A percentile compares a stretch with the other conserved stretches of the same genome.
phyloP scores from a whole-genome alignment of 1,140 invertebrate genomes.

The Drosophila sp. region DNA sequence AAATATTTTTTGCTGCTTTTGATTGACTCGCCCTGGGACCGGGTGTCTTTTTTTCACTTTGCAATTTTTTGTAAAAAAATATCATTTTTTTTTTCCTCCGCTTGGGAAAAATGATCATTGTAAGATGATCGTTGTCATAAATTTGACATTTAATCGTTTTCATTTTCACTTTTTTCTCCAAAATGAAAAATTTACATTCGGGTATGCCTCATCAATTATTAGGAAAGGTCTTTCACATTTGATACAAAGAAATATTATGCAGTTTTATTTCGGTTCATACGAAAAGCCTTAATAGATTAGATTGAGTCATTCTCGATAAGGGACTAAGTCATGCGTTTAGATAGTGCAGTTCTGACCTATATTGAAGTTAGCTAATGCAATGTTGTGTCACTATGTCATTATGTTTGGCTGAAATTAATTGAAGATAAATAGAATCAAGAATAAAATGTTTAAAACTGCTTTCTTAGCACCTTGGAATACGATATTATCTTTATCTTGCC shows the following conservation, averaged over 20 bases:
- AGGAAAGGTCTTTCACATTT: not conserved
- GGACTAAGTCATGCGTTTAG: not conserved
- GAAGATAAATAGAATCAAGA: too few relatives aligned
- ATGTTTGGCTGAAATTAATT: not conserved
- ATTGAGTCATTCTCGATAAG: not conserved
- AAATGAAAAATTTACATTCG: constrained; percentile 32
- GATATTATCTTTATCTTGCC: too few relatives aligned
- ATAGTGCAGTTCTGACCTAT: constrained; percentile 5
- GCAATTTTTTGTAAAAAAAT: constrained; percentile 47
- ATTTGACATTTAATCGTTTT: constrained; percentile 77
- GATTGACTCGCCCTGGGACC: constrained; percentile 65
- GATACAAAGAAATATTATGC: not conserved
- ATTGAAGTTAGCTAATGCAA: not conserved
- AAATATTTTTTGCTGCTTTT: constrained; percentile 36
- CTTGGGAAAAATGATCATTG: constrained; percentile 46
- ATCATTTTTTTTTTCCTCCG: constrained; percentile 16
- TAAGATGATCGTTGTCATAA: constrained; percentile 77
- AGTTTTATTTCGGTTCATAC: not conserved
- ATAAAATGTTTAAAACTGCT: too few relatives aligned
- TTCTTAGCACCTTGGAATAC: too few relatives aligned
- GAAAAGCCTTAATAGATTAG: not conserved
- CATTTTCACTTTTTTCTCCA: constrained; percentile 2
- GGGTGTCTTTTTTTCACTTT: constrained; percentile 66
- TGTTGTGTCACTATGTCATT: not conserved
- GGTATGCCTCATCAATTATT: constrained; percentile 14